Evolutionary conservation across 1,140 invertebrate genomes (phyloP).

Genomic region (Trinorchestia longiramus): DNA sequence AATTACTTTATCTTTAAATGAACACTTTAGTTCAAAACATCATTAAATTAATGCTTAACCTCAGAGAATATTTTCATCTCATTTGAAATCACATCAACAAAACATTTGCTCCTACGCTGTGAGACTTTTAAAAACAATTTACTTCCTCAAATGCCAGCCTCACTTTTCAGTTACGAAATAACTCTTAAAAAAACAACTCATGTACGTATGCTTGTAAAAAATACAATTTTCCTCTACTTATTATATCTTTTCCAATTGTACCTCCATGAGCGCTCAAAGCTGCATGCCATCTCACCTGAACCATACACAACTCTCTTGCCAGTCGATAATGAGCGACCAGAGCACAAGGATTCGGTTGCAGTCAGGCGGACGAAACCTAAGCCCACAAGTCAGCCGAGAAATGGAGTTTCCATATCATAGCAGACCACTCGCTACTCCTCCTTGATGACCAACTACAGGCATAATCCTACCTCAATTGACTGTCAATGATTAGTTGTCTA

Average conservation of each 20-base stretch:
- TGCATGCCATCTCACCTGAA: neutral
- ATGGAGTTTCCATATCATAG: neutral
- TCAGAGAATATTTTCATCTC: no score
- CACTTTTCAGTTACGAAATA: neutral
- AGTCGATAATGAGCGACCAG: neutral
- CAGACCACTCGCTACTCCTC: neutral
- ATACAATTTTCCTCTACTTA: neutral
- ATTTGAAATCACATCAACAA: no score
- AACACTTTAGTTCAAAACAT: no score
- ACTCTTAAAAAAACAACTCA: neutral
- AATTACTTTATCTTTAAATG: no score
- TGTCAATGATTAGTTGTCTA: neutral
- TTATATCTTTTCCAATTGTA: neutral
- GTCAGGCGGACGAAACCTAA: neutral
- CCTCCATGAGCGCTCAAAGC: neutral
- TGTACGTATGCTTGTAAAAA: neutral
- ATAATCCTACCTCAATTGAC: slow-evolving; percentile 1
- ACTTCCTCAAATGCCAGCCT: no score
- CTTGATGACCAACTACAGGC: neutral
- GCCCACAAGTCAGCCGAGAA: neutral
- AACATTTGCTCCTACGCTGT: no score
- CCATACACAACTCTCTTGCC: neutral
- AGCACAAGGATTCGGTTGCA: neutral
- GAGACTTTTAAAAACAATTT: no score
- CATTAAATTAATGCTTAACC: no score